Base-by-base conservation (phyloP, 2,888 invertebrate genomes). In the Sympetrum striolatum region DNA sequence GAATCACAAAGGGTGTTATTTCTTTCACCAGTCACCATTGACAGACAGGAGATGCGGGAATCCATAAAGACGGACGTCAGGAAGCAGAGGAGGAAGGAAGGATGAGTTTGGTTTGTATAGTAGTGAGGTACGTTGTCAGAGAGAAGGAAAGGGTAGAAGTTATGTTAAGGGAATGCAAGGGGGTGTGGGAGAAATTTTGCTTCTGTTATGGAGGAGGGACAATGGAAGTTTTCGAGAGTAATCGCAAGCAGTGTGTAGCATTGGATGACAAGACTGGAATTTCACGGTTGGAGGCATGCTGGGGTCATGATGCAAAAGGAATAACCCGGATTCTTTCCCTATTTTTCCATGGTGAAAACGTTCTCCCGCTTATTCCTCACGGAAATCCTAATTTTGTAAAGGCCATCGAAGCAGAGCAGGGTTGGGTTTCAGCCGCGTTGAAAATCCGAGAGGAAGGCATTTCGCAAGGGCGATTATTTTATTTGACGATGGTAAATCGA, bases 1-100 rank as follows among this genome's bases (percentile, higher is more conserved):
- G 86, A 86, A 86, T 39, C 60, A 86, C 86, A 86, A 86, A 86
- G 60, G 86, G 86, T 86, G 86, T 86, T 86, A 86, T 86, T 86
- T 37, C 86, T 64, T 86, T 86, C 58, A 60, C 58, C 82, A 82
- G 82, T 82, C 82, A 82, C 60, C 86, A 60, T 60, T 86, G 86
- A 86, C 86, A 60, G 86, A 60, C 86, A 86, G 60, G 86, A 86
- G 82, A 82, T 82, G 82, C 35, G 35, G 64, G 86, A n/a, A 35
- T 37, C 37, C 86, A 22, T 86, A 58, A 86, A 60, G 86, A 37
- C 12, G 60, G 39, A 58, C 58, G 82, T 58, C 82, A 22, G 60
- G 86, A 60, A 64, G 60, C 4, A 5, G 53, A 39, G 53, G 5
- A 31, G 82, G 60, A 25, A 18, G 22, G 86, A 22, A 22, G 82